These are phyloP conservation scores for Diorhabda elongata DNA, from an alignment of 1,140 invertebrate genomes.

Conservation along the genomic window DNA sequence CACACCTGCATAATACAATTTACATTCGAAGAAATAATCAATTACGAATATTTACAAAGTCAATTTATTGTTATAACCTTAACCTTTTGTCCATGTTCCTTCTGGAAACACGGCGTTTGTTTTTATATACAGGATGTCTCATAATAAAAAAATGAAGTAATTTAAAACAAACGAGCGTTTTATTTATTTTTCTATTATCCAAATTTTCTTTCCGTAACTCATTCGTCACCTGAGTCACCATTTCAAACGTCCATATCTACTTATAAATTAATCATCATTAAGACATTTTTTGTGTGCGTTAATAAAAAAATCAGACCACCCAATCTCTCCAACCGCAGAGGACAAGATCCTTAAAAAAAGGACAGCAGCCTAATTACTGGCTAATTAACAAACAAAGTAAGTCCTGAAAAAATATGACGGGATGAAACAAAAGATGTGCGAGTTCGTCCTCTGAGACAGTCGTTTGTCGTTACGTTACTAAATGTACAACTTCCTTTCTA, in stretches of 20 bases:
- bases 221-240: background rate
- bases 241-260: background rate
- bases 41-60: too few relatives aligned
- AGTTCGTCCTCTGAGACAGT: background rate
- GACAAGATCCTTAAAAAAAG: background rate
- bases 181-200: too few relatives aligned
- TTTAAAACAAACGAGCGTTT: too few relatives aligned
- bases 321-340: background rate
- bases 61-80: too few relatives aligned
- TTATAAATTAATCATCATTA: background rate
- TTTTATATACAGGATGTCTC: too few relatives aligned
- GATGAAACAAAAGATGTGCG: constrained; percentile 2
- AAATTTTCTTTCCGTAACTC: too few relatives aligned
- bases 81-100: too few relatives aligned
- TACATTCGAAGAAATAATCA: too few relatives aligned
- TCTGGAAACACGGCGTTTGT: too few relatives aligned
- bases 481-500: constrained; percentile 2
- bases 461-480: background rate
- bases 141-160: too few relatives aligned
- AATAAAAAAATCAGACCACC: background rate
- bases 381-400: background rate
- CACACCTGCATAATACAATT: too few relatives aligned
- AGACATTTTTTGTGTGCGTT: background rate
- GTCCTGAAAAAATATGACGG: background rate
- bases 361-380: background rate